phyloP scores from a whole-genome alignment of 2,888 invertebrate species.

The Empis livida region DNA sequence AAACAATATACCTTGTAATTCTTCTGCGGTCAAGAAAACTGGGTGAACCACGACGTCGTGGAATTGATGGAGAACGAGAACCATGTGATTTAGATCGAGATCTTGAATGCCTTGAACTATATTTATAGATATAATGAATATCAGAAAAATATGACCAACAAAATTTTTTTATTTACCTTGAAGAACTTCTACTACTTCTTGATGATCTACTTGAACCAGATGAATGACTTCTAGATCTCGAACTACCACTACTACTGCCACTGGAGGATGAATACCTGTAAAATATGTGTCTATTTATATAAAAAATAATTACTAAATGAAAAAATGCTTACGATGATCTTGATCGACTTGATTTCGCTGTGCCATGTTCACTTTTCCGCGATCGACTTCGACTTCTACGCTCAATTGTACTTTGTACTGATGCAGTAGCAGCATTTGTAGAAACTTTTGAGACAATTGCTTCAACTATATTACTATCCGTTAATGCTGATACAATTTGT shows the following conservation, averaged over 20 bases:
- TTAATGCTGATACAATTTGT: constrained; percentile 31
- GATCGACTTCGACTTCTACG: constrained; percentile 31
- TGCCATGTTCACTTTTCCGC: constrained; percentile 20
- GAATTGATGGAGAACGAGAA: constrained; percentile 78
- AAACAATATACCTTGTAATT: constrained; percentile 70
- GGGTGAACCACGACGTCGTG: constrained; percentile 83
- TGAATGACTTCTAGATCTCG: constrained; percentile 30
- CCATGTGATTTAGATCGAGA: constrained; percentile 31
- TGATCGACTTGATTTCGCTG: constrained; percentile 5
- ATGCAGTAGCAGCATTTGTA: constrained; percentile 26
- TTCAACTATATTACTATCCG: constrained; percentile 31
- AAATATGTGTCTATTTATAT: not conserved
- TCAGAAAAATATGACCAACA: not conserved
- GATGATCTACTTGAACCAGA: constrained; percentile 32
- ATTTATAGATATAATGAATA: not conserved
- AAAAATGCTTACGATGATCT: constrained; percentile 6
- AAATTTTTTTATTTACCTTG: constrained; percentile 19
- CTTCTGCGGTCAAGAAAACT: constrained; percentile 86
- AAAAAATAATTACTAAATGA: not conserved
- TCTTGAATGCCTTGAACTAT: constrained; percentile 18
- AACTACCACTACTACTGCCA: constrained; percentile 25
- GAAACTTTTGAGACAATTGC: constrained; percentile 34
- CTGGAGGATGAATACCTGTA: constrained; percentile 26
- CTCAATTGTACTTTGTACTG: constrained; percentile 29
- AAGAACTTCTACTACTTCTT: constrained; percentile 28